These are phyloP conservation scores for Monomorium pharaonis DNA, from an alignment of 1,140 invertebrate genomes.

Conservation along the genomic window DNA sequence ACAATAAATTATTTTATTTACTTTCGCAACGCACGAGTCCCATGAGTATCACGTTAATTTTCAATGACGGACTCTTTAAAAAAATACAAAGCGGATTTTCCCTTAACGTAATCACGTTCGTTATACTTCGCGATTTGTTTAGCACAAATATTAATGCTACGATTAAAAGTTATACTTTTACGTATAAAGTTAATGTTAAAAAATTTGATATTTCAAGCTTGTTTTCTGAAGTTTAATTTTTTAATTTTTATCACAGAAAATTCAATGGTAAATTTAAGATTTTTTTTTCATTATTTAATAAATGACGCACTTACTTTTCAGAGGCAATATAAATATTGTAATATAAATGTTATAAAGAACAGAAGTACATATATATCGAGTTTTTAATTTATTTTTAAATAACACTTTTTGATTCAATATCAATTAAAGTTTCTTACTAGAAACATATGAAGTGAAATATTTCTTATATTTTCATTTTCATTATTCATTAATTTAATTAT, in stretches of 20 bases:
- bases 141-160: background rate
- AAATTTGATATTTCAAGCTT: background rate
- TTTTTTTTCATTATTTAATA: background rate
- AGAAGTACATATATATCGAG: background rate
- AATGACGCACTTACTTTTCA: background rate
- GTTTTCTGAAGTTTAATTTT: background rate
- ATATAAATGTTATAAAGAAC: background rate
- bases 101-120: constrained; percentile 1
- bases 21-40: background rate
- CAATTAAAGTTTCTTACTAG: background rate
- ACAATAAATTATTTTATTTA: constrained; percentile 42
- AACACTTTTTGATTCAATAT: background rate
- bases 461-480: background rate
- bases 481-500: background rate
- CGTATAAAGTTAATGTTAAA: background rate
- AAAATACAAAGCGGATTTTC: background rate
- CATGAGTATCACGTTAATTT: background rate
- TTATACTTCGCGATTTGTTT: constrained; percentile 10
- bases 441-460: background rate
- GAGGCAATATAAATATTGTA: background rate
- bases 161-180: background rate
- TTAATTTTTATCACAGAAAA: background rate
- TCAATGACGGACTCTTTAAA: background rate
- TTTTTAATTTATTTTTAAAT: constrained; percentile 12
- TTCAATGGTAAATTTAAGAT: background rate